phyloP scores from a whole-genome alignment of 2,113 vertebrate genomes.

The Carettochelys insculpta region DNA sequence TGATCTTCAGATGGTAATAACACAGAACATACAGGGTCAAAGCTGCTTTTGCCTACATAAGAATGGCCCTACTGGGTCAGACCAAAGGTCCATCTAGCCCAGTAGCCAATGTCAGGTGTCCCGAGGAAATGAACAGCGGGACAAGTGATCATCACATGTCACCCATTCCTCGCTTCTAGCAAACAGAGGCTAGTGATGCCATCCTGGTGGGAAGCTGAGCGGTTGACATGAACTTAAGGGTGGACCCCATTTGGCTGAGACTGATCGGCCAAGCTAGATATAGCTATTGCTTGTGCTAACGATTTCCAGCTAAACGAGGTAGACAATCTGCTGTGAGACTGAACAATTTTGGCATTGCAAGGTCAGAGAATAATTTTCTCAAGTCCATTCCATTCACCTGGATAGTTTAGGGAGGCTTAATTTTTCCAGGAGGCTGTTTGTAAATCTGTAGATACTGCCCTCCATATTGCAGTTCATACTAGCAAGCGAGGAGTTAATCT shows the following conservation, averaged over 20 bases:
- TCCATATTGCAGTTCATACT: background rate
- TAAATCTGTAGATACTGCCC: background rate
- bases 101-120: no score
- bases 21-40: background rate
- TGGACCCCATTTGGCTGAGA: background rate
- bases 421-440: background rate
- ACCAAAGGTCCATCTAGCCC: no score
- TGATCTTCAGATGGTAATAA: constrained; percentile 95
- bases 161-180: no score
- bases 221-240: background rate
- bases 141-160: no score
- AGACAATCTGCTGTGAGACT: background rate
- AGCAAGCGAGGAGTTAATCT: background rate
- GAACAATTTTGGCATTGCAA: background rate
- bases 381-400: background rate
- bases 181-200: no score
- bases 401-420: background rate
- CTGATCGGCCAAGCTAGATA: background rate
- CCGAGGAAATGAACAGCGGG: no score
- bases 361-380: background rate
- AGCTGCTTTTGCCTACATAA: background rate
- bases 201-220: background rate
- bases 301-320: background rate
- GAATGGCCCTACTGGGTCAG: no score
- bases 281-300: background rate